Conservation (phyloP, 2,888 invertebrate genomes). For the Pristionchus exspectatus region DNA sequence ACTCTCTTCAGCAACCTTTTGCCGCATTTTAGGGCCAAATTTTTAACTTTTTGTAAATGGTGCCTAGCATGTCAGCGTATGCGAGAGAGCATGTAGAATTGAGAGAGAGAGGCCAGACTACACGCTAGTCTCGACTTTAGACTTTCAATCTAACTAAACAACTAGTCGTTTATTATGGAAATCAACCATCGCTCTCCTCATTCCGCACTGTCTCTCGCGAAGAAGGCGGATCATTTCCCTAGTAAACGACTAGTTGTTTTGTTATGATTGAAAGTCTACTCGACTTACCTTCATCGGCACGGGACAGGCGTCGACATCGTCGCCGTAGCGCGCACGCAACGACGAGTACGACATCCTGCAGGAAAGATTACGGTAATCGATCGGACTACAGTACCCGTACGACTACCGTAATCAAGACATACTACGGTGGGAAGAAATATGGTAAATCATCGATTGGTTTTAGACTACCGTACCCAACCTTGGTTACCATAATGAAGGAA, state of each 20-base stretch:
- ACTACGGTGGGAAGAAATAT: too few species aligned
- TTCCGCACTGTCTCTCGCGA: too few species aligned
- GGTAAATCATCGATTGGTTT: too few species aligned
- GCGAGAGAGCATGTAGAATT: background rate
- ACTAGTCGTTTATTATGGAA: too few species aligned
- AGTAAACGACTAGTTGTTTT: too few species aligned
- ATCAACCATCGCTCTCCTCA: too few species aligned
- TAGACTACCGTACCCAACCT: too few species aligned
- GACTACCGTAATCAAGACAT: background rate
- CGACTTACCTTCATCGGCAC: slow-evolving; percentile 21
- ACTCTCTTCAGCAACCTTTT: slow-evolving; percentile 79
- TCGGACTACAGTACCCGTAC: background rate
- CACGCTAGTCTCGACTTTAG: background rate
- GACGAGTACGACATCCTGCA: background rate
- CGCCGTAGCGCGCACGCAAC: background rate
- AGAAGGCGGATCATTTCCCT: too few species aligned
- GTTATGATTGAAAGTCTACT: too few species aligned
- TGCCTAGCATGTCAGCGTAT: background rate
- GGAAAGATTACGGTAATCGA: background rate
- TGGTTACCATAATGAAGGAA: too few species aligned
- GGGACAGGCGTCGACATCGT: background rate
- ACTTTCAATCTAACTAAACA: too few species aligned
- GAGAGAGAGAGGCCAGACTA: background rate
- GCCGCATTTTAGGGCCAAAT: background rate
- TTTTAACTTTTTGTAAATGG: background rate